These are phyloP conservation scores for Cephalopterus ornatus DNA, from an alignment of 2,113 vertebrate genomes.

Conservation along the genomic window DNA sequence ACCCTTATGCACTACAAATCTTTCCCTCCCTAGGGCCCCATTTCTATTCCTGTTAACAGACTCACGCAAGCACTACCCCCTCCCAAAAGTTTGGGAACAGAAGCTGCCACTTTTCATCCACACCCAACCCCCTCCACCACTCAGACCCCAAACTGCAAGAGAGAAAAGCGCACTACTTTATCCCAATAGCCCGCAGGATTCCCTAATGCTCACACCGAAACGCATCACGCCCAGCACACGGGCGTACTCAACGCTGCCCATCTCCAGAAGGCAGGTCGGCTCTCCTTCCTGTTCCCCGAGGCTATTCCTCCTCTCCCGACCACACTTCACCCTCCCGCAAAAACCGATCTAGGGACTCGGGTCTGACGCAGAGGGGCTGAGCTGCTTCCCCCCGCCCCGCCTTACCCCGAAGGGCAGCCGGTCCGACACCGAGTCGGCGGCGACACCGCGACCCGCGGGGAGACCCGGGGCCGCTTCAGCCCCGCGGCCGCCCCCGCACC, in stretches of 20 bases:
- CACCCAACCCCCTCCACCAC: background rate
- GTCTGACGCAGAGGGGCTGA: background rate
- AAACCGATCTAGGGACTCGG: background rate
- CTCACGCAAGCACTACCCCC: background rate
- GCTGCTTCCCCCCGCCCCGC: background rate
- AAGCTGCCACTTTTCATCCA: background rate
- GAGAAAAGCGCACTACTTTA: background rate
- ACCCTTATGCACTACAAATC: background rate
- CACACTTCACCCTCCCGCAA: background rate
- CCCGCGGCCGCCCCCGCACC: no score
- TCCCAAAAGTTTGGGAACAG: background rate
- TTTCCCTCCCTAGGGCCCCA: background rate
- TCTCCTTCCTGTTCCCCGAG: background rate
- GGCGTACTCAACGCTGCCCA: accelerated
- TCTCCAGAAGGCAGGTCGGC: accelerated
- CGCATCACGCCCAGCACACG: accelerated
- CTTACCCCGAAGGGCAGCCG: background rate
- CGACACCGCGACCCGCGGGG: background rate
- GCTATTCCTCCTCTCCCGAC: no score
- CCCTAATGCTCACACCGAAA: accelerated
- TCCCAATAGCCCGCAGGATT: accelerated
- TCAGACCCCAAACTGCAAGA: background rate
- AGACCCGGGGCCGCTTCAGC: background rate
- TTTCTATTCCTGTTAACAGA: background rate
- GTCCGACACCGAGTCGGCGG: background rate